A percentile compares a stretch with the other conserved stretches of the same genome.
These are phyloP conservation scores for Teleogryllus oceanicus DNA, from an alignment of 2,888 invertebrate genomes.

Conservation along the genomic window DNA sequence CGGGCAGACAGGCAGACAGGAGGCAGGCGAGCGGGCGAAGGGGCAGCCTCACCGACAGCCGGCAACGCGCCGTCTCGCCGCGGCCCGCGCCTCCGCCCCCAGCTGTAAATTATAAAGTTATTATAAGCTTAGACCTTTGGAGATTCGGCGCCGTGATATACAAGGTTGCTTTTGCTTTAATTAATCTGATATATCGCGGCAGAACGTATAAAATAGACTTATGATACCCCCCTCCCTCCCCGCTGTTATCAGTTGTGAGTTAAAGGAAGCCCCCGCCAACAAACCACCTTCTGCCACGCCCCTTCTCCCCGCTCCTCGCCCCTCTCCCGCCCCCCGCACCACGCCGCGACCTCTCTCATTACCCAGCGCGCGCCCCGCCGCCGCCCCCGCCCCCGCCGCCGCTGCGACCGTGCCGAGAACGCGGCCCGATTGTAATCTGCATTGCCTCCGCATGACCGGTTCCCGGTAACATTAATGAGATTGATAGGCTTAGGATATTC, in stretches of 20 bases:
- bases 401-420: conserved; percentile 35
- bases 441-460: conserved; percentile 45
- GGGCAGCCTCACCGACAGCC: too few species aligned
- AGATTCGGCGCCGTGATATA: conserved; percentile 51
- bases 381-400: conserved; percentile 38
- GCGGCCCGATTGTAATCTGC: conserved; percentile 45
- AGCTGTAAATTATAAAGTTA: conserved; percentile 52
- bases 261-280: conserved; percentile 37
- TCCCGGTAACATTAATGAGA: conserved; percentile 36
- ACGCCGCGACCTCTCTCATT: conserved; percentile 38
- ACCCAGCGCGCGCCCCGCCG: conserved; percentile 34
- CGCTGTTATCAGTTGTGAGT: conserved; percentile 38
- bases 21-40: too few species aligned
- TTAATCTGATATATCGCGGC: conserved; percentile 50
- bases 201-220: conserved; percentile 32
- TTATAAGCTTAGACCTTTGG: conserved; percentile 47
- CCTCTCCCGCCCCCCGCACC: conserved; percentile 37
- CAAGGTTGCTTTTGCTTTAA: conserved; percentile 54
- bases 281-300: conserved; percentile 37
- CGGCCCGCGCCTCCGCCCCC: conserved; percentile 12
- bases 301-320: conserved; percentile 36
- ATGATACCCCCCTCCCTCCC: conserved; percentile 30
- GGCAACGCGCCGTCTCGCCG: neutral
- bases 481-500: conserved; percentile 37
- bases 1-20: too few species aligned